phyloP scores from a whole-genome alignment of 2,888 invertebrate genomes.

The Aphidius colemani region DNA sequence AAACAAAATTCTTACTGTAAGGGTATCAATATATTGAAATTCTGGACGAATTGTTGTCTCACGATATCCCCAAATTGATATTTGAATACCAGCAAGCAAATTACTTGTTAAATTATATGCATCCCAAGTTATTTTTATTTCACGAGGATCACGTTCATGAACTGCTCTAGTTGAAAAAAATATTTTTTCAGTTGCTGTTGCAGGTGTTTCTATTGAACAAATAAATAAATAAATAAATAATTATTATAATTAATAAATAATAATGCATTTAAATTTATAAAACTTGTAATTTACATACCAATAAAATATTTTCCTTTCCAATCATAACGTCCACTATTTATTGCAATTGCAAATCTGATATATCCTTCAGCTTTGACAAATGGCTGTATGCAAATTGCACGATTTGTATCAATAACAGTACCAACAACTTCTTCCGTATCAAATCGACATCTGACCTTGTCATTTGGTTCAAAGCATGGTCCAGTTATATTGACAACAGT shows the following conservation, averaged over 20 bases:
- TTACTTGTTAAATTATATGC: conserved; percentile 84
- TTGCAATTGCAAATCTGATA: conserved; percentile 82
- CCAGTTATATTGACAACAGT: conserved; percentile 96
- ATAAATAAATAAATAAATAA: conserved; percentile 13
- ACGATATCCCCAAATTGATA: conserved; percentile 88
- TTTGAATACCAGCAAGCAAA: conserved; percentile 74
- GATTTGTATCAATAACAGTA: conserved; percentile 76
- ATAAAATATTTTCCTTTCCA: conserved; percentile 92
- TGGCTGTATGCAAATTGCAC: conserved; percentile 90
- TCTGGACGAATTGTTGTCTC: conserved; percentile 83
- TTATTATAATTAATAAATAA: conserved; percentile 2
- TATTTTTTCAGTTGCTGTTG: conserved; percentile 83
- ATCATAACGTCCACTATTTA: conserved; percentile 81
- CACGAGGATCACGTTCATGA: conserved; percentile 74
- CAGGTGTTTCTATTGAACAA: conserved; percentile 76
- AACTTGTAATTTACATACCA: conserved; percentile 63
- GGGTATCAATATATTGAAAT: conserved; percentile 77
- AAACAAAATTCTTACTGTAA: conserved; percentile 66
- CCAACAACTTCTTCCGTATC: conserved; percentile 81
- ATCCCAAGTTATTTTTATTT: conserved; percentile 83
- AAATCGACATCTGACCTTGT: conserved; percentile 82
- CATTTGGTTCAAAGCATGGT: conserved; percentile 82
- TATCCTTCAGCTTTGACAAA: conserved; percentile 86
- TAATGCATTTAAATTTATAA: conserved; percentile 4
- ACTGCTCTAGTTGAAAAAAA: conserved; percentile 77